A percentile compares a stretch with the other conserved stretches of the same genome.
These are phyloP conservation scores for Pocillopora meandrina DNA, from an alignment of 92 coral and sea anemone genomes.

Conservation along the genomic window DNA sequence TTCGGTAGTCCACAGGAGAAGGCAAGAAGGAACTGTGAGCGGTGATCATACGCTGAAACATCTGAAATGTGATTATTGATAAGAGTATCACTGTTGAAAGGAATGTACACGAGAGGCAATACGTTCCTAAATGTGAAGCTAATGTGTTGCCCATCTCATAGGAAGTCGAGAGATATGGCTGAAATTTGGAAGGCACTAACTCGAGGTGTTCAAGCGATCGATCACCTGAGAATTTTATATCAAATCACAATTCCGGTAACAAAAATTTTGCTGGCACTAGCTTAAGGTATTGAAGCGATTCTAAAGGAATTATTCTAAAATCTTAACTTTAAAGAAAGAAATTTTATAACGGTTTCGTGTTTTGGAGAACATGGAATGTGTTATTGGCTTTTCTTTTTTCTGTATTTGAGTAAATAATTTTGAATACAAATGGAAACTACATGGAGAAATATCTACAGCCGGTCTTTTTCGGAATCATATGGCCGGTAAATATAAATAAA, in stretches of 20 bases:
- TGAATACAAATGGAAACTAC: no score
- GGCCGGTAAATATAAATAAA: not conserved
- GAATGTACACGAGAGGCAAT: not conserved
- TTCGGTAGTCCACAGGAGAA: not conserved
- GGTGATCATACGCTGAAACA: conserved; percentile 10
- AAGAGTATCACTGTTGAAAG: not conserved
- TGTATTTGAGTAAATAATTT: no score
- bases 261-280: not conserved
- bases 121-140: not conserved
- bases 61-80: not conserved
- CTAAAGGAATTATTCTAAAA: not conserved
- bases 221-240: no score
- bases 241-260: no score
- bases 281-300: not conserved
- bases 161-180: not conserved
- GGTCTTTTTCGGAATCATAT: not conserved
- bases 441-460: not conserved
- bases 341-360: no score
- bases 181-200: not conserved
- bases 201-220: not conserved
- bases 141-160: not conserved
- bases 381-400: no score
- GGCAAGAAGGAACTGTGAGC: not conserved
- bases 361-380: no score
- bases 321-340: not conserved